These are phyloP conservation scores for Rhimphoctona megacephalus DNA, from an alignment of 2,888 invertebrate species.

Conservation along the genomic window DNA sequence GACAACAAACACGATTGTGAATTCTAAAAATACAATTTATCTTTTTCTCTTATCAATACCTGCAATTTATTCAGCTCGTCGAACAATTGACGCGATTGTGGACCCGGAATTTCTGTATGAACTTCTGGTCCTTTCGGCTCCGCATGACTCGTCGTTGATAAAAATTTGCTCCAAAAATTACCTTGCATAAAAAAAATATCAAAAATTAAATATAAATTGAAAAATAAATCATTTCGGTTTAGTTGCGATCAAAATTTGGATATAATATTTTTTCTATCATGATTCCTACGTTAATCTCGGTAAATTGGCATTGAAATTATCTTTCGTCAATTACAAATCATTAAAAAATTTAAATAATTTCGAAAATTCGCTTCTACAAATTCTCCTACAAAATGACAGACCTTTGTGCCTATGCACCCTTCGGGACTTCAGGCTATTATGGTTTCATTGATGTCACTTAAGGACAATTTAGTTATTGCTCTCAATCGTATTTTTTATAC, in stretches of 20 bases:
- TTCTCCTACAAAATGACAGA: background rate
- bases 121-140: conserved; percentile 80
- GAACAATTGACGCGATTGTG: conserved; percentile 77
- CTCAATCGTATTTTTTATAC: conserved; percentile 36
- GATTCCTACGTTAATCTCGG: background rate
- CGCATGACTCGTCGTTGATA: conserved; percentile 72
- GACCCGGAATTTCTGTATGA: conserved; percentile 81
- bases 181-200: conserved; percentile 63
- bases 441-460: conserved; percentile 80
- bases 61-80: conserved; percentile 81
- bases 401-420: conserved; percentile 15
- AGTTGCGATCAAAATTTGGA: background rate
- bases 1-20: background rate
- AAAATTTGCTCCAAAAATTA: conserved; percentile 74
- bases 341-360: background rate
- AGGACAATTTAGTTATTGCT: conserved; percentile 73
- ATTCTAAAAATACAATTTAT: conserved; percentile 1
- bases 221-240: background rate
- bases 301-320: background rate
- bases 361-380: background rate
- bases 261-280: background rate
- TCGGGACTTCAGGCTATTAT: conserved; percentile 71
- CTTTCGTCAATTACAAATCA: background rate
- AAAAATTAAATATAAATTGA: background rate
- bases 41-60: conserved; percentile 70